Percentiles rank a stretch among this genome's conserved stretches.
phyloP scores from a whole-genome alignment of 2,797 vertebrate species.

The Chelon auratus region DNA sequence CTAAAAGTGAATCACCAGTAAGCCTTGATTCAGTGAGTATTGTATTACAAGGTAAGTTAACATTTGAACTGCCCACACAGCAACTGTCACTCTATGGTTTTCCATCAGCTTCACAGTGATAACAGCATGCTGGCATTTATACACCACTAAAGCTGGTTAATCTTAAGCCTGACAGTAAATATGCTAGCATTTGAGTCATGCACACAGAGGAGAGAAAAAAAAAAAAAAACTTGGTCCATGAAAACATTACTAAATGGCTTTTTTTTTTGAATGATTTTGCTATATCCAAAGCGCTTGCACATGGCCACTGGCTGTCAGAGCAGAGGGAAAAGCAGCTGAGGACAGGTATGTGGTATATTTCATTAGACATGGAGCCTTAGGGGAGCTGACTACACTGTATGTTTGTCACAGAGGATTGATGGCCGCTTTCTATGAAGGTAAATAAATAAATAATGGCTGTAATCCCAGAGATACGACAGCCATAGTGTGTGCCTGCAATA shows the following conservation, averaged over 20 bases:
- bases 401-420: slow-evolving; percentile 82
- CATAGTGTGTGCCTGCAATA: slow-evolving; percentile 70
- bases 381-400: slow-evolving; percentile 80
- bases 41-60: slow-evolving; percentile 72
- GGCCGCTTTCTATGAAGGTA: slow-evolving; percentile 77
- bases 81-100: slow-evolving; percentile 58
- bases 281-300: slow-evolving; percentile 56
- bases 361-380: slow-evolving; percentile 78
- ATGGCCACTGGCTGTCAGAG: slow-evolving; percentile 63
- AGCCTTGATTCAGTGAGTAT: slow-evolving; percentile 62
- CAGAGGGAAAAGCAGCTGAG: slow-evolving; percentile 62
- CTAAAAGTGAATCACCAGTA: slow-evolving; percentile 57
- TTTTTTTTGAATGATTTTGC: slow-evolving; percentile 67
- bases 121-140: slow-evolving; percentile 73
- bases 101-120: slow-evolving; percentile 66
- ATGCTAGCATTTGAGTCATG: slow-evolving; percentile 64
- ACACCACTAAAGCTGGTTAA: slow-evolving; percentile 74
- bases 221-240: slow-evolving; percentile 49
- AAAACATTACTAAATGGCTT: slow-evolving; percentile 70
- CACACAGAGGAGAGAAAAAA: slow-evolving; percentile 46
- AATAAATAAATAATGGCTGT: slow-evolving; percentile 81
- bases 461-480: slow-evolving; percentile 76
- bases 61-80: slow-evolving; percentile 70
- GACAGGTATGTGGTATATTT: slow-evolving; percentile 80
- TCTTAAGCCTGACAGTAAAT: slow-evolving; percentile 70